A percentile compares a stretch with the other conserved stretches of the same genome.
phyloP scores from a whole-genome alignment of 2,113 vertebrate species.

The Plecotus auritus region DNA sequence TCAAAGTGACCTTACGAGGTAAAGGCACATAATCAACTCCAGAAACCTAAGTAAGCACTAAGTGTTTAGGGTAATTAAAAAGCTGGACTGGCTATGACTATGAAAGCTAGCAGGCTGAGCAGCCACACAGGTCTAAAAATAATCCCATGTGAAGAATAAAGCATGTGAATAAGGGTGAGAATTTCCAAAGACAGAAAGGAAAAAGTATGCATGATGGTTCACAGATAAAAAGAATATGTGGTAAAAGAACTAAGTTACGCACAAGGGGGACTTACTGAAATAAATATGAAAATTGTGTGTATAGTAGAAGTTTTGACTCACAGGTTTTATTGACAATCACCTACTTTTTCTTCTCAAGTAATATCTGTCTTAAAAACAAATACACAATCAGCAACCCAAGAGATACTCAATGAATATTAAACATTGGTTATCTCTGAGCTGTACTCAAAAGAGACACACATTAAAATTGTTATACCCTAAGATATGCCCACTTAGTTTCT shows the following conservation, averaged over 20 bases:
- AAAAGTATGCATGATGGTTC: neutral
- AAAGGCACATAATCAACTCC: neutral
- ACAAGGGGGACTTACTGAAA: neutral
- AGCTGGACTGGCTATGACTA: neutral
- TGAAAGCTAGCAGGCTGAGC: too few species aligned
- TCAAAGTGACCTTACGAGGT: neutral
- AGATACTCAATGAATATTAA: neutral
- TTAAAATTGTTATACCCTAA: neutral
- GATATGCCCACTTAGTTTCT: neutral
- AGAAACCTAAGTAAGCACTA: neutral
- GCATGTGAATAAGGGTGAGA: neutral
- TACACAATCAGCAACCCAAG: neutral
- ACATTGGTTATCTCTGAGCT: neutral
- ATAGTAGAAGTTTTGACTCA: neutral
- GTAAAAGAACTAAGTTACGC: neutral
- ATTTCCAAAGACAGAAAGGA: neutral
- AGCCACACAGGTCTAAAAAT: too few species aligned
- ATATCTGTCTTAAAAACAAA: neutral
- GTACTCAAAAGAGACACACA: neutral
- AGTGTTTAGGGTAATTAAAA: neutral
- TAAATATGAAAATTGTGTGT: neutral
- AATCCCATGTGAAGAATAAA: neutral
- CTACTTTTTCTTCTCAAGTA: neutral
- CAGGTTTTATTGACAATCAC: neutral
- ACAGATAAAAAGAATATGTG: neutral